Percentiles rank a stretch among this genome's conserved stretches.
These are phyloP conservation scores for Perognathus longimembris DNA, from an alignment of 2,113 vertebrate genomes.

Conservation along the genomic window DNA sequence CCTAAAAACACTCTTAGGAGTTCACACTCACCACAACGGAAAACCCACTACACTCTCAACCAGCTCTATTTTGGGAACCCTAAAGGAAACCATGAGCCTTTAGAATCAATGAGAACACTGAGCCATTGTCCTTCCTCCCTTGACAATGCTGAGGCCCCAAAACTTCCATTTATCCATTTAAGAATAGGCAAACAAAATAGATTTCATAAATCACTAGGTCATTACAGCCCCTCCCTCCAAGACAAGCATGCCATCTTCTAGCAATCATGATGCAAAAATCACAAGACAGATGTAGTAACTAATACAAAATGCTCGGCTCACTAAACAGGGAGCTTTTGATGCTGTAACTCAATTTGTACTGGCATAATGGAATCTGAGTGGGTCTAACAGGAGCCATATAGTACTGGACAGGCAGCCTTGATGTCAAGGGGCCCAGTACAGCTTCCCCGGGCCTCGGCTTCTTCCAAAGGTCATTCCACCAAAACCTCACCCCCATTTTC, in stretches of 20 bases:
- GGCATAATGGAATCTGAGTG: background rate
- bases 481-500: background rate
- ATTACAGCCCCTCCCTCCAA: constrained; percentile 67
- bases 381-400: background rate
- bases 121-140: background rate
- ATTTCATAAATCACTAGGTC: constrained; percentile 81
- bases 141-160: background rate
- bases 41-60: background rate
- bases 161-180: constrained; percentile 75
- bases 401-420: background rate
- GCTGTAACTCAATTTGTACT: constrained; percentile 50
- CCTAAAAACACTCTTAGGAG: background rate
- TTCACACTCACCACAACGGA: background rate
- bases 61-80: fast-evolving
- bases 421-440: background rate
- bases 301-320: constrained; percentile 60
- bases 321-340: constrained; percentile 79
- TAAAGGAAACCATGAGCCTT: fast-evolving
- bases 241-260: constrained; percentile 48
- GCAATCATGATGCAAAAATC: constrained; percentile 74
- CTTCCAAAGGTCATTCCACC: background rate
- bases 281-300: constrained; percentile 64
- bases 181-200: constrained; percentile 82
- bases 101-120: background rate
- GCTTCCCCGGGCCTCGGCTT: fast-evolving